Conservation (phyloP, 2,113 vertebrate genomes). For the Laticauda colubrina region DNA sequence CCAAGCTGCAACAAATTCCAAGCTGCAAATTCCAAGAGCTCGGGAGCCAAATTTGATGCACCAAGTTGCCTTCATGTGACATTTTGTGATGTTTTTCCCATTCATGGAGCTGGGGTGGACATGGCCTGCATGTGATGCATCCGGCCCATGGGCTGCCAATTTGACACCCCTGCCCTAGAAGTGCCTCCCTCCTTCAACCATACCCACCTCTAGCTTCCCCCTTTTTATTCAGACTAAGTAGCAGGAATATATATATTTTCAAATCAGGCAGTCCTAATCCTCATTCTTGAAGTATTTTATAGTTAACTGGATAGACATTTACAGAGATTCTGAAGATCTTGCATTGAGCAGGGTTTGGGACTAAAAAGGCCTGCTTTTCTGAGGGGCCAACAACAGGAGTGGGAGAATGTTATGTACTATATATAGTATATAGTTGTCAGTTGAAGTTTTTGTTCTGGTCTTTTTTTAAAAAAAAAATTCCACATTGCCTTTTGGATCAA, state of each 20-base stretch:
- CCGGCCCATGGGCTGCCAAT: too few species aligned
- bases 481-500: background rate
- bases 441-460: too few species aligned
- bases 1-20: background rate
- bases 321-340: background rate
- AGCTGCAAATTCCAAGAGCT: too few species aligned
- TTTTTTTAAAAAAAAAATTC: too few species aligned
- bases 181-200: background rate
- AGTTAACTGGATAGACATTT: background rate
- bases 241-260: background rate
- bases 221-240: background rate
- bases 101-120: too few species aligned
- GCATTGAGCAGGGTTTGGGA: background rate
- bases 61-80: too few species aligned
- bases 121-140: too few species aligned
- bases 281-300: background rate
- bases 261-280: background rate
- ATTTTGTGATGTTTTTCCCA: too few species aligned
- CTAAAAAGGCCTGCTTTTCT: background rate
- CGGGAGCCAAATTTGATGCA: too few species aligned
- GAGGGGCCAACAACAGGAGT: background rate
- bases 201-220: background rate
- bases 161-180: background rate
- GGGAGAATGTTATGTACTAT: background rate
- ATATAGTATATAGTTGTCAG: too few species aligned